Percentiles rank a stretch among this genome's conserved stretches.
Evolutionary conservation across 2,113 vertebrate genomes (phyloP).

Genomic region (Onychostruthus taczanowskii): DNA sequence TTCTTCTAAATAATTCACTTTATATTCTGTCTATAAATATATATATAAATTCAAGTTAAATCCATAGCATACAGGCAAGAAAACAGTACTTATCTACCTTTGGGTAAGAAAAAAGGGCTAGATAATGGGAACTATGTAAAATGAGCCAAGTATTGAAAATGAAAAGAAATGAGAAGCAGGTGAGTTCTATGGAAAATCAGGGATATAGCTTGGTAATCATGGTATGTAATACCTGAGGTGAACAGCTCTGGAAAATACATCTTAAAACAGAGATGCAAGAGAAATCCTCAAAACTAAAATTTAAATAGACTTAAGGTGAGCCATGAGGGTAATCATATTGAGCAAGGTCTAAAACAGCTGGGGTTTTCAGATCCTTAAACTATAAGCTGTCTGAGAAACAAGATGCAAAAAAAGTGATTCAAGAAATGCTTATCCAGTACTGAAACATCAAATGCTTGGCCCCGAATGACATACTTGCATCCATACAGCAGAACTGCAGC

Average conservation of each 20-base stretch:
- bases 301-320: background rate
- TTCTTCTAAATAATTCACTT: background rate
- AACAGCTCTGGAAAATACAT: background rate
- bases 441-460: fast-evolving
- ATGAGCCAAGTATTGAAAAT: background rate
- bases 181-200: background rate
- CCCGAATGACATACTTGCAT: background rate
- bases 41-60: background rate
- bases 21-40: background rate
- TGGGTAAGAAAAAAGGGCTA: background rate
- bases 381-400: background rate
- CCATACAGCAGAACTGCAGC: fast-evolving
- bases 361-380: background rate
- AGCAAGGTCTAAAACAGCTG: background rate
- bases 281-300: background rate
- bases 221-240: background rate
- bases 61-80: background rate
- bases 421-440: background rate
- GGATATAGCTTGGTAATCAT: background rate
- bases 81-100: background rate
- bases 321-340: background rate
- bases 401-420: background rate
- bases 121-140: background rate
- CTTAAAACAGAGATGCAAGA: background rate
- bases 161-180: background rate